Conservation (phyloP, 2,888 invertebrate genomes). For the Rhyacophila evoluta region DNA sequence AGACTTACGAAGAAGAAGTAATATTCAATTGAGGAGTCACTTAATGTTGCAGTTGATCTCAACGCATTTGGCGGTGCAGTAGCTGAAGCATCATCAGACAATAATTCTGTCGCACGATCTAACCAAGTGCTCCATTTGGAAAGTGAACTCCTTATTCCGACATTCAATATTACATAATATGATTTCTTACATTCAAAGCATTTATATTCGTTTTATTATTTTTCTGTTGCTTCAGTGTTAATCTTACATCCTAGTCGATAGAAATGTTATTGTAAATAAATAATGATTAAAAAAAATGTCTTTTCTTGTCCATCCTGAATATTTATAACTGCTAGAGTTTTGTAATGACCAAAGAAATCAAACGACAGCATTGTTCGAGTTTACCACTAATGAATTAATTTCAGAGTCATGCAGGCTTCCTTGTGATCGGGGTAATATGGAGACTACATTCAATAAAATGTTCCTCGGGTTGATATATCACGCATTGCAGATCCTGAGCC, state of each 20-base stretch:
- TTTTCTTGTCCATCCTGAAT: too few relatives aligned
- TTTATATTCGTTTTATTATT: constrained; percentile 2
- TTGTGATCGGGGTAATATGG: too few relatives aligned
- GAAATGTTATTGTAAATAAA: constrained; percentile 11
- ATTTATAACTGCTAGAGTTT: too few relatives aligned
- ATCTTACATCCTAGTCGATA: constrained; percentile 6
- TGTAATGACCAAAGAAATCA: too few relatives aligned
- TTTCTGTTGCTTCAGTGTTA: background rate
- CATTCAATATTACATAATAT: background rate
- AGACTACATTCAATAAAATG: too few relatives aligned
- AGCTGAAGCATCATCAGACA: background rate
- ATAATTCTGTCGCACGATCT: background rate
- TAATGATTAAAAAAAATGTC: background rate
- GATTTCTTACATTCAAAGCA: background rate
- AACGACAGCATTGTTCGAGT: too few relatives aligned
- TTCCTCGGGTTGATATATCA: too few relatives aligned
- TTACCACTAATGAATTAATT: too few relatives aligned
- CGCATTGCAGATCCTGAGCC: too few relatives aligned
- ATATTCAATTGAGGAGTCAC: constrained; percentile 66
- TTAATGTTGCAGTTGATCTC: constrained; percentile 60
- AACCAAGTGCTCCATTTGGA: background rate
- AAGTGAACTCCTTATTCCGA: background rate
- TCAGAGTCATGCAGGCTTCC: too few relatives aligned
- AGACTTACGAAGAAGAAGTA: constrained; percentile 89
- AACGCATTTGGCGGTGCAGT: background rate